Conservation (phyloP, 2,888 invertebrate species). For the Epicampocera succincta region DNA sequence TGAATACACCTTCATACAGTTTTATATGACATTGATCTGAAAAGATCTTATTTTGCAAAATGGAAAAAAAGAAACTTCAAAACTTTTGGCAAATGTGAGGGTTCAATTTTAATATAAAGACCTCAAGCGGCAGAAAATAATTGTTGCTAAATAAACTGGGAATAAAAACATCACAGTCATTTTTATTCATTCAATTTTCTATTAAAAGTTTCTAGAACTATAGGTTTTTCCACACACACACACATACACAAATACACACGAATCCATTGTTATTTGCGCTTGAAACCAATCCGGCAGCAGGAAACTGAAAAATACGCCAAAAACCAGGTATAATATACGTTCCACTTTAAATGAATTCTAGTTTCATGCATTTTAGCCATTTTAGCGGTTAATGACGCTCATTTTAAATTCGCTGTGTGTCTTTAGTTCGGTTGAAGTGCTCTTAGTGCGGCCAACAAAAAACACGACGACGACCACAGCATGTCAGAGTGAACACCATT, state of each 20-base stretch:
- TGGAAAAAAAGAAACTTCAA: too few relatives aligned
- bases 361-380: slow-evolving; percentile 47
- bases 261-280: background rate
- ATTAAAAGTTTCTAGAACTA: too few relatives aligned
- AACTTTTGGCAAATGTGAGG: too few relatives aligned
- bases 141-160: too few relatives aligned
- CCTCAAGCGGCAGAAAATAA: too few relatives aligned
- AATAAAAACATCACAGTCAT: too few relatives aligned
- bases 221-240: background rate
- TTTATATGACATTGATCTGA: too few relatives aligned
- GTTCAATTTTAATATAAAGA: too few relatives aligned
- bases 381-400: slow-evolving; percentile 47
- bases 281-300: background rate
- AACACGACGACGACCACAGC: background rate
- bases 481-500: background rate
- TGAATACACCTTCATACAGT: too few relatives aligned
- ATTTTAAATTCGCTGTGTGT: slow-evolving; percentile 46
- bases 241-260: background rate
- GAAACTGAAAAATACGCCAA: slow-evolving; percentile 1
- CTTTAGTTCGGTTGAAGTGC: slow-evolving; percentile 27
- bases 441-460: slow-evolving; percentile 14
- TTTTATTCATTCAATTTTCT: too few relatives aligned
- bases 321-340: slow-evolving; percentile 1
- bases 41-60: too few relatives aligned
- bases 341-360: slow-evolving; percentile 38